Evolutionary conservation across 1,140 invertebrate species (phyloP).

Genomic region (Parasteatoda tepidariorum): DNA sequence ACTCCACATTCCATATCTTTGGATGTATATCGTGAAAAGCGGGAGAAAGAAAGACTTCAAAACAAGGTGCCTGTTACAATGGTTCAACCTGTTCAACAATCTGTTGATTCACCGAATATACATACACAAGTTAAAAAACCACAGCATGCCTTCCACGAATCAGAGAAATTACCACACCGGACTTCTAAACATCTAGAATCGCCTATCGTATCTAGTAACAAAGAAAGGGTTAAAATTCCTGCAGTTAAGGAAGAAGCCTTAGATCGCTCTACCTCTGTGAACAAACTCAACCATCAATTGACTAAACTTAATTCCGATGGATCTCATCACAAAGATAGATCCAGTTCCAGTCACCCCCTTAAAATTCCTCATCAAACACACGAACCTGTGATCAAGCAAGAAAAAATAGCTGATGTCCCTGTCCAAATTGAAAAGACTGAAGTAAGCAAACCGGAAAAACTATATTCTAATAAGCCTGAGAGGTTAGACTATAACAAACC

Average conservation of each 20-base stretch:
- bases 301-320: neutral
- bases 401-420: neutral
- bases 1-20: slow-evolving; percentile 28
- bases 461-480: no score
- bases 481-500: no score
- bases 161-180: neutral
- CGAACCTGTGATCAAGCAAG: neutral
- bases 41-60: slow-evolving; percentile 3
- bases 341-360: neutral
- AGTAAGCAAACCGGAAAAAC: no score
- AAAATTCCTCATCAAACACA: neutral
- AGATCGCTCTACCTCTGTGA: neutral
- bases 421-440: neutral
- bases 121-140: neutral
- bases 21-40: slow-evolving; percentile 9
- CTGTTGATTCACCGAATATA: neutral
- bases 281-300: neutral
- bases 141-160: neutral
- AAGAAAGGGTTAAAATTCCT: neutral
- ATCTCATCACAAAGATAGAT: neutral
- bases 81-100: neutral
- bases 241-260: neutral
- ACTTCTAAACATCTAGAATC: neutral
- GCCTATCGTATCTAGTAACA: neutral
- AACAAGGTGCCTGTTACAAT: neutral